Conservation (phyloP, 1,140 invertebrate species). For the Ridgeia piscesae region DNA sequence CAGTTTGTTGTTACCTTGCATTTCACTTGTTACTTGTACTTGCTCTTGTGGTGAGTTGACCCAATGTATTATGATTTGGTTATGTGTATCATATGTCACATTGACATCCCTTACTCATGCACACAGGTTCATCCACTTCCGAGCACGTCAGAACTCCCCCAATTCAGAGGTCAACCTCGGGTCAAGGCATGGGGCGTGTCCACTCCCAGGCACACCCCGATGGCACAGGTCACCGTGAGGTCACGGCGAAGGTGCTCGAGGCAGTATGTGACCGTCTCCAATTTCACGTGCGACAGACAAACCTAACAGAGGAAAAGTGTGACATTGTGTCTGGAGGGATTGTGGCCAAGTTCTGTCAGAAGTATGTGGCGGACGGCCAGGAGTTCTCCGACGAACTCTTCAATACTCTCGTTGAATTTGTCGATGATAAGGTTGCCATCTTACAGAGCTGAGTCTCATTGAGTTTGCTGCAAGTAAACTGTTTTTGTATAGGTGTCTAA, state of each 20-base stretch:
- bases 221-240: background rate
- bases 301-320: background rate
- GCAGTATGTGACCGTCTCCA: background rate
- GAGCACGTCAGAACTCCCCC: background rate
- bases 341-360: background rate
- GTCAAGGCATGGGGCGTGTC: background rate
- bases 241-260: background rate
- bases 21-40: too few species aligned
- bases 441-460: background rate
- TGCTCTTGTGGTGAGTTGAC: too few species aligned
- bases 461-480: too few species aligned
- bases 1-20: too few species aligned
- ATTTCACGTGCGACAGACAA: background rate
- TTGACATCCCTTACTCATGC: too few species aligned
- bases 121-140: background rate
- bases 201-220: background rate
- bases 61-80: too few species aligned
- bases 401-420: background rate
- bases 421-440: background rate
- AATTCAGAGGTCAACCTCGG: background rate
- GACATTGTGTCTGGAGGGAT: background rate
- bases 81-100: too few species aligned
- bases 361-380: background rate
- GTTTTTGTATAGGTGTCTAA: too few species aligned
- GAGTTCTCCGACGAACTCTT: background rate